Evolutionary conservation across 2,113 vertebrate species (phyloP).

Genomic region (Rhynchomys soricoides): DNA sequence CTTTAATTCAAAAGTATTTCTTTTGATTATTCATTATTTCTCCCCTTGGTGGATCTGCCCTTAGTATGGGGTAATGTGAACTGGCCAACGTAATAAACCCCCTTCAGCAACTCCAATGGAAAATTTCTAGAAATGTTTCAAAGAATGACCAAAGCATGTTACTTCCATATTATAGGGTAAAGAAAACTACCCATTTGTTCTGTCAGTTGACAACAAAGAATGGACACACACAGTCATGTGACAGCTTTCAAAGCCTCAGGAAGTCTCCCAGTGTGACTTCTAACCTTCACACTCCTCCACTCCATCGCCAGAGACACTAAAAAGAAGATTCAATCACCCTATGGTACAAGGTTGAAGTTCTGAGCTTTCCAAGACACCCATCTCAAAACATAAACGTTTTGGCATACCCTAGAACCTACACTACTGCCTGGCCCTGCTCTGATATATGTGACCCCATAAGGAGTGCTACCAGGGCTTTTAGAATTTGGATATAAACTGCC

Average conservation of each 20-base stretch:
- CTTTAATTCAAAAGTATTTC: neutral
- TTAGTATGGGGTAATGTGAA: neutral
- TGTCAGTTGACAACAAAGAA: neutral
- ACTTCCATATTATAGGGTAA: neutral
- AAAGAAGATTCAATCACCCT: neutral
- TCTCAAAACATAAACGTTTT: neutral
- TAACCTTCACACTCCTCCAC: neutral
- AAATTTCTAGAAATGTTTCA: constrained; percentile 16
- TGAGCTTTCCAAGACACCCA: neutral
- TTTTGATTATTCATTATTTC: neutral
- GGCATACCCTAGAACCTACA: neutral
- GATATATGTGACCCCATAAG: neutral
- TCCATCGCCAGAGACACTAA: neutral
- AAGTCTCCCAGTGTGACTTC: neutral
- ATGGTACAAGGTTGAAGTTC: neutral
- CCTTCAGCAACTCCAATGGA: neutral
- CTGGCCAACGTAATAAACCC: neutral
- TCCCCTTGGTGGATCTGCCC: neutral
- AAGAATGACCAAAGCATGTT: neutral
- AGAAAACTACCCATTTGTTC: neutral
- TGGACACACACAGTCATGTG: neutral
- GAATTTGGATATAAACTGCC: neutral
- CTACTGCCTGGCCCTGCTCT: neutral
- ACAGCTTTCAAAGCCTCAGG: neutral
- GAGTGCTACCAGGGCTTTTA: neutral